Base-by-base conservation (phyloP, 2,888 invertebrate genomes). In the Apocheima hispidaria region DNA sequence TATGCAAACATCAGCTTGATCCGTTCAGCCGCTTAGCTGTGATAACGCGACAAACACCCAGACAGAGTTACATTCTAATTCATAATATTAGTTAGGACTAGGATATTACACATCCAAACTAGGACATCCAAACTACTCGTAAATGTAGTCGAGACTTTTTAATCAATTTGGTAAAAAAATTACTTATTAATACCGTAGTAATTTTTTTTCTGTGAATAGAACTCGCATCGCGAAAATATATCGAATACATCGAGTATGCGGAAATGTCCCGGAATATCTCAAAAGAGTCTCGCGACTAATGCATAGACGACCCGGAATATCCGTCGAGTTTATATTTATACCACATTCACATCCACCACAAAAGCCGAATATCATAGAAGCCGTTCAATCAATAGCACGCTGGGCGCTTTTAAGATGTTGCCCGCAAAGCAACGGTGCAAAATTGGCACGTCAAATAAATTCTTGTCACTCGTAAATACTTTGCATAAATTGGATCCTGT, bases 391-490 rank as follows among this genome's bases (percentile, higher is more conserved):
- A 78, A 78, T 73, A 75, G 70, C 75, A 72, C 71, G 66, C 66
- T 49, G 40, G 69, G 63, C 66, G 72, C 79, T 81, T 83, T 83
- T 79, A 81, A 83, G 82, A 81, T 76, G 76, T 74, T 74, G 69
- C 75, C 73, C 70, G 73, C 73, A 74, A 77, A 75, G 79, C 77
- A 73, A 75, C 65, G 74, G 71, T 78, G 78, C 82, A 84, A 86
- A 86, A 86, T 86, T 86, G 85, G 84, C 81, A 81, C 81, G 85
- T 86, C 88, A 85, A 88, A 89, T 87, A 88, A 87, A 89, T 88
- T 88, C 88, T 81, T 83, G 86, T 86, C 88, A 87, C 82, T 84
- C 84, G 87, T 86, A 88, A 89, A 90, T 87, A 87, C 88, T 90
- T 89, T 88, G 87, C 90, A 89, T 88, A 88, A 86, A 89, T 88